Percentiles rank a stretch among this genome's conserved stretches.
Evolutionary conservation across 2,797 vertebrate species (phyloP).

Genomic region (Orientallactaga sibirica): DNA sequence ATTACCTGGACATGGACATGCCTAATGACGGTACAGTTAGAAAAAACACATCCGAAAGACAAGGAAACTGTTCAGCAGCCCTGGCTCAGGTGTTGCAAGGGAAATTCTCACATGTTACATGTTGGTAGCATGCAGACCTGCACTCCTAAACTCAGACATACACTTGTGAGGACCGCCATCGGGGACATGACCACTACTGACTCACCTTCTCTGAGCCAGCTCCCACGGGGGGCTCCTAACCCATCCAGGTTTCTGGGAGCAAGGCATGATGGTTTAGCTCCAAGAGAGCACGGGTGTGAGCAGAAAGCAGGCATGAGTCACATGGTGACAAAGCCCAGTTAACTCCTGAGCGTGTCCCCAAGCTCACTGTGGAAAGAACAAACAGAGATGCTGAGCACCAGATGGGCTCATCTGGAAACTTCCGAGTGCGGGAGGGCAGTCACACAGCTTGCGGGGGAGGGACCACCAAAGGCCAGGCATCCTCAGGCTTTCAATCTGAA

Average conservation of each 20-base stretch:
- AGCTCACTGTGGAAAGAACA: slow-evolving; percentile 3
- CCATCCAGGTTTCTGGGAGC: background rate
- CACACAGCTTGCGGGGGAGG: background rate
- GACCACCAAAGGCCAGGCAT: background rate
- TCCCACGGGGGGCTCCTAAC: background rate
- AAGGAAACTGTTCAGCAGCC: background rate
- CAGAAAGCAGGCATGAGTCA: background rate
- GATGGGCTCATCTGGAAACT: slow-evolving; percentile 9
- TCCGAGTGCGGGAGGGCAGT: background rate
- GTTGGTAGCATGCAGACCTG: background rate
- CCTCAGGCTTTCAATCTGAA: background rate
- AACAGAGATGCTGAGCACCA: slow-evolving; percentile 5
- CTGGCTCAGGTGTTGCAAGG: background rate
- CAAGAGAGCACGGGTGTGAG: background rate
- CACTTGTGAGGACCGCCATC: background rate
- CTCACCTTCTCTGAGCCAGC: background rate
- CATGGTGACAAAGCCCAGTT: background rate
- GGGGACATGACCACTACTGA: background rate
- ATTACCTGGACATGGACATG: background rate
- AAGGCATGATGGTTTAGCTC: background rate
- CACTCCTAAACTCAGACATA: background rate
- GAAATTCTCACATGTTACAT: background rate
- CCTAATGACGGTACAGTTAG: no score
- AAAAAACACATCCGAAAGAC: background rate
- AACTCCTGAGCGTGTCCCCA: background rate